Evolutionary conservation across 2,797 vertebrate genomes (phyloP).

Genomic region (Gymnopithys bicolor): DNA sequence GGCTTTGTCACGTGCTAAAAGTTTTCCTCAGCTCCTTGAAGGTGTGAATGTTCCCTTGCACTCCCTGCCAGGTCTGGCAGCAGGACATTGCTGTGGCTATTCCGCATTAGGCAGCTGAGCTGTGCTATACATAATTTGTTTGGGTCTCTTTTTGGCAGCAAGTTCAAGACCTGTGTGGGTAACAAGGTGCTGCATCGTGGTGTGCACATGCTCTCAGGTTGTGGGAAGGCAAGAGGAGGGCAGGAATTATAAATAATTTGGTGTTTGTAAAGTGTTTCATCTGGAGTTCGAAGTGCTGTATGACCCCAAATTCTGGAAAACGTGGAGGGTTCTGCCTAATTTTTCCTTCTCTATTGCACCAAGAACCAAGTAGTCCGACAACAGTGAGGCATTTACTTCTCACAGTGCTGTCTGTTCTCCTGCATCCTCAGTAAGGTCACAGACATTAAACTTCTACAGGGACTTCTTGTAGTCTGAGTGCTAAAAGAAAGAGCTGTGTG

Average conservation of each 20-base stretch:
- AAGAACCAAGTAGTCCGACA: too few species aligned
- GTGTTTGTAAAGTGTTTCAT: neutral
- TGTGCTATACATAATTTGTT: neutral
- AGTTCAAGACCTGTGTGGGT: neutral
- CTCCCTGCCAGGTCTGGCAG: neutral
- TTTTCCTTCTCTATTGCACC: neutral
- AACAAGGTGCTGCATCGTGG: neutral
- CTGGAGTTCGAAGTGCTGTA: neutral
- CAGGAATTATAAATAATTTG: neutral
- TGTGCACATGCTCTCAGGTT: rapidly evolving
- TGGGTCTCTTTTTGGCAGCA: neutral
- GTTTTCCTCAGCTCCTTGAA: neutral
- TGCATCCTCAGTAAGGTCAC: neutral
- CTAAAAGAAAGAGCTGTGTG: neutral
- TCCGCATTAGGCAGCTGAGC: neutral
- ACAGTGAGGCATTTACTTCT: neutral
- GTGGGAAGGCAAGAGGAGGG: neutral
- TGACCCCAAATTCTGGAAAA: neutral
- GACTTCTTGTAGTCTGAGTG: too few species aligned
- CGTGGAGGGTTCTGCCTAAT: neutral
- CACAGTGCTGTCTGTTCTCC: neutral
- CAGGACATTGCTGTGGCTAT: neutral
- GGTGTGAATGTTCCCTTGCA: neutral
- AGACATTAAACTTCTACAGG: neutral
- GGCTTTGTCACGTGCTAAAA: neutral